phyloP scores from a whole-genome alignment of 1,140 invertebrate species.

The Luehdorfia chinensis region DNA sequence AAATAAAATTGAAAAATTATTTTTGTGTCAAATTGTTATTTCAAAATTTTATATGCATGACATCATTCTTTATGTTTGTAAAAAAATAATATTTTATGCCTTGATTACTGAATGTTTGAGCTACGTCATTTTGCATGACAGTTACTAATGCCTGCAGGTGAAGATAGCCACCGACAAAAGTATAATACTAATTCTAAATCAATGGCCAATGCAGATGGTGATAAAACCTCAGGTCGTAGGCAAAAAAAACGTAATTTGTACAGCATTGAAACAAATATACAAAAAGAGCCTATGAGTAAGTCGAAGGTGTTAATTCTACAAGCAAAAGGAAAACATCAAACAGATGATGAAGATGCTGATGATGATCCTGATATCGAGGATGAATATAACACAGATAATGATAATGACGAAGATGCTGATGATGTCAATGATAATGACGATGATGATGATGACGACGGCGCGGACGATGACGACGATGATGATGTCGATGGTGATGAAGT shows the following conservation, averaged over 20 bases:
- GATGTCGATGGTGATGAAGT: conserved; percentile 63
- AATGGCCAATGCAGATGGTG: conserved; percentile 73
- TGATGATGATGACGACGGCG: conserved; percentile 70
- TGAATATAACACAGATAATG: conserved; percentile 57
- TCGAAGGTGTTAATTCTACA: conserved; percentile 32
- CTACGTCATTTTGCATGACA: conserved; percentile 78
- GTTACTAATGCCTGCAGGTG: conserved; percentile 79
- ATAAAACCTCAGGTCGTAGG: conserved; percentile 51
- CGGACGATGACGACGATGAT: conserved; percentile 62
- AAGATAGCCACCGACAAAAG: conserved; percentile 71
- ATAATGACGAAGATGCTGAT: conserved; percentile 65
- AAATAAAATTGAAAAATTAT: conserved; percentile 39
- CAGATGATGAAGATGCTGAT: conserved; percentile 60
- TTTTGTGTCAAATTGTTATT: conserved; percentile 43
- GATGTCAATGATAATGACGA: conserved; percentile 72
- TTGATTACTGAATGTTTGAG: conserved; percentile 73
- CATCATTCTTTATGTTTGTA: conserved; percentile 64
- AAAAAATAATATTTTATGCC: conserved; percentile 60
- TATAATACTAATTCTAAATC: conserved; percentile 64
- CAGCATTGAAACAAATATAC: conserved; percentile 20
- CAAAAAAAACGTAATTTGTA: conserved; percentile 25
- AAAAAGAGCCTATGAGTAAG: conserved; percentile 10
- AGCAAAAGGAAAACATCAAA: conserved; percentile 70
- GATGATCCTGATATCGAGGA: conserved; percentile 61
- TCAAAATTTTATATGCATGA: conserved; percentile 68